Conservation (phyloP, 1,140 invertebrate species). For the Eupristina koningsbergeri region DNA sequence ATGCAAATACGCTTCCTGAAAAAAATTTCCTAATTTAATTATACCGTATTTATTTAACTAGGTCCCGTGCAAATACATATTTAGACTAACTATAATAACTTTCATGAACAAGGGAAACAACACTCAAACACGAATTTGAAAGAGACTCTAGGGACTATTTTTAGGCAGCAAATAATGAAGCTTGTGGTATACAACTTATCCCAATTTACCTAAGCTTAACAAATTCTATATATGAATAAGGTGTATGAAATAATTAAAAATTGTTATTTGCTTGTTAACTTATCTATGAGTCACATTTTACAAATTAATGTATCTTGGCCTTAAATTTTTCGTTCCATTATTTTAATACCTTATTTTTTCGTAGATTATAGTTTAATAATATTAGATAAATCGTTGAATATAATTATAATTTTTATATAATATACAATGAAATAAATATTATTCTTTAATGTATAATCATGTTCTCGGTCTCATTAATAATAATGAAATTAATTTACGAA, state of each 20-base stretch:
- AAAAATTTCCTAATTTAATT: not conserved
- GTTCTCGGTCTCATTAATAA: not conserved
- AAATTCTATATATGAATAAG: not conserved
- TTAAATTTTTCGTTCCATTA: not conserved
- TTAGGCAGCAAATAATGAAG: not conserved
- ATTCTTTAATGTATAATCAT: not conserved
- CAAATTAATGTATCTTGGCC: not conserved
- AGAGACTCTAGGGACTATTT: conserved; percentile 10
- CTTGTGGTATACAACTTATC: not conserved
- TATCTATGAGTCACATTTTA: not conserved
- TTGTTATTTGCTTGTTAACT: not conserved
- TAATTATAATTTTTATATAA: not conserved
- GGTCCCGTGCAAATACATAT: not conserved
- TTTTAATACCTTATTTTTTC: not conserved
- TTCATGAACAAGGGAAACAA: conserved; percentile 1
- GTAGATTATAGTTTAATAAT: not conserved
- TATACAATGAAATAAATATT: not conserved
- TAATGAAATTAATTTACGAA: not conserved
- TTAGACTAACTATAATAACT: not conserved
- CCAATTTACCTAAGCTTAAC: not conserved
- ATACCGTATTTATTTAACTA: not conserved
- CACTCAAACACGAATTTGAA: conserved; percentile 4
- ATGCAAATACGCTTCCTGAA: not conserved
- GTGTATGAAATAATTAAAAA: not conserved
- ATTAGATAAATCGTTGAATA: not conserved